Evolutionary conservation across 2,113 vertebrate species (phyloP), one percentile per base, ranked within the genome.

Genomic region (Saccopteryx bilineata): DNA sequence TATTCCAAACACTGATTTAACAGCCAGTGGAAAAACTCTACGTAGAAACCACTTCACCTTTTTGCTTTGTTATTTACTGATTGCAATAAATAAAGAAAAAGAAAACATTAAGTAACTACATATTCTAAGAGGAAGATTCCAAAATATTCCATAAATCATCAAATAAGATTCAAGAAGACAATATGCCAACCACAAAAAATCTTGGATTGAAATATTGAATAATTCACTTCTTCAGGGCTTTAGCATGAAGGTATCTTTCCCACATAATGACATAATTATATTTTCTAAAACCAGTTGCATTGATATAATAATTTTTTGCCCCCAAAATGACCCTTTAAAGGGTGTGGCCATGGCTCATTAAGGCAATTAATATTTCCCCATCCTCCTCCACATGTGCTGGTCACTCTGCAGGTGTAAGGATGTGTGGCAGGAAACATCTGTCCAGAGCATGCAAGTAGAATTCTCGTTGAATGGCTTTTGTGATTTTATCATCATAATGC

Each of bases 401-500:
- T 5, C 79, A 39, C 24, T 46, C 17, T 0, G 14, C 21, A 10
- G n/a, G 61, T 54, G 76, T 61, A 90, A 92, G 83, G 2, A 60
- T 85, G 68, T 72, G 4, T 17, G 76, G 56, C 12, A 26, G 1
- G 56, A 95, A 80, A 95, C 14, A 80, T 39, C 74, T 91, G 17
- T 84, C 75, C 15, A 89, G 81, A 94, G 83, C 91, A 93, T 85
- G 33, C 0, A 4, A 83, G 68, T 13, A 90, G 83, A 7, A 50
- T 39, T 72, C 60, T 87, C 74, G 28, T 58, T 92, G 46, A 81
- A 71, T 86, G 88, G 54, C 91, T 68, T 63, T 80, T 75, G 50
- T 92, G 81, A 90, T 87, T 19, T 72, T 14, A 6, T 89, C 79
- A 58, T 95, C 95, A 96, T 96, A 97, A 97, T 82, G 46, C 46